Evolutionary conservation across 2,113 vertebrate genomes (phyloP).

Genomic region (Megaceryle maxima): DNA sequence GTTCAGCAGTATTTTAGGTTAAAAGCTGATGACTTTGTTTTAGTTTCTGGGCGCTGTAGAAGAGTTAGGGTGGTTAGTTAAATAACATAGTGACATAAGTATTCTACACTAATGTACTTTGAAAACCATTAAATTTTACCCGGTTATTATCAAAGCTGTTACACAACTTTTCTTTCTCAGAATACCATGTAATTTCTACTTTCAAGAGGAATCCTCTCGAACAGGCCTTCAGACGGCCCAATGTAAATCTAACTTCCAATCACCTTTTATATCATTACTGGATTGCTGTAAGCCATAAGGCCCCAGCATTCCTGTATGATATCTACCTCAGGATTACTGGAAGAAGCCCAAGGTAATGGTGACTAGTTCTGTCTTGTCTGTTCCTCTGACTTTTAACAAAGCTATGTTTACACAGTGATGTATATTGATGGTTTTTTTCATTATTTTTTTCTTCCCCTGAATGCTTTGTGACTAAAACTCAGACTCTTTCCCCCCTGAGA

Average conservation of each 20-base stretch:
- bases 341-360: slow-evolving; percentile 98
- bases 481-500: slow-evolving; percentile 34
- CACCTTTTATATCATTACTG: slow-evolving; percentile 99
- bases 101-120: slow-evolving; percentile 58
- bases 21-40: neutral
- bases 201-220: slow-evolving; percentile 99
- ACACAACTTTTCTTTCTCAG: slow-evolving; percentile 92
- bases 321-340: slow-evolving; percentile 99
- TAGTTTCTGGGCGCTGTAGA: neutral
- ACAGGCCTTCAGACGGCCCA: slow-evolving; percentile 99
- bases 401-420: slow-evolving; percentile 57
- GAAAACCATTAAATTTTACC: slow-evolving; percentile 64
- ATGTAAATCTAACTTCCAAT: slow-evolving; percentile 99
- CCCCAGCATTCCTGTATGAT: slow-evolving; percentile 99
- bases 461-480: slow-evolving; percentile 61
- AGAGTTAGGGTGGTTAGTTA: neutral
- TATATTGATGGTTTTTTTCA: slow-evolving; percentile 11
- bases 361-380: slow-evolving; percentile 77
- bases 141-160: slow-evolving; percentile 81
- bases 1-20: neutral
- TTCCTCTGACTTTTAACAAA: slow-evolving; percentile 75
- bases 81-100: slow-evolving; percentile 18
- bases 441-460: neutral
- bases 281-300: slow-evolving; percentile 99
- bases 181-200: slow-evolving; percentile 99